Conservation (phyloP, 2,797 vertebrate species). For the Lophura swinhoii region DNA sequence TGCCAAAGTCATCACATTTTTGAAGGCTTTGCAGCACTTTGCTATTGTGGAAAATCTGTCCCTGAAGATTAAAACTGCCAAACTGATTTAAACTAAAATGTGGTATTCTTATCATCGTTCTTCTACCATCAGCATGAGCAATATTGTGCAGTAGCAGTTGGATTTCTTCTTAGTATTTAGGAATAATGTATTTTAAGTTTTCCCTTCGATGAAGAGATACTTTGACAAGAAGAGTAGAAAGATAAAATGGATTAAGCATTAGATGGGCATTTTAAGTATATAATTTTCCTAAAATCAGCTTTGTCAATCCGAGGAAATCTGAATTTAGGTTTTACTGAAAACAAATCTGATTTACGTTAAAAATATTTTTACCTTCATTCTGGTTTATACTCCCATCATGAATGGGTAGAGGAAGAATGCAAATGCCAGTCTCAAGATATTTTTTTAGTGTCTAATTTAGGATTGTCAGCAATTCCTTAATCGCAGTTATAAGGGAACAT, state of each 20-base stretch:
- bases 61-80: background rate
- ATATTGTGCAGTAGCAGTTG: background rate
- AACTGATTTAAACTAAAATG: background rate
- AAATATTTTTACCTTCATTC: slow-evolving; percentile 6
- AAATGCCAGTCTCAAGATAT: slow-evolving; percentile 30
- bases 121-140: background rate
- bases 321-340: slow-evolving; percentile 2
- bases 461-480: slow-evolving; percentile 7
- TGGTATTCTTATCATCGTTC: background rate
- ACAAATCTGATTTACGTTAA: slow-evolving; percentile 19
- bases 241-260: background rate
- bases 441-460: background rate
- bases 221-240: background rate
- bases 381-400: background rate
- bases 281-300: background rate
- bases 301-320: background rate
- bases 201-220: background rate
- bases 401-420: background rate
- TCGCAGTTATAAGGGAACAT: slow-evolving; percentile 8
- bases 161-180: background rate
- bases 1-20: slow-evolving; percentile 22
- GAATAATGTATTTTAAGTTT: background rate
- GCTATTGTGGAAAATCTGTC: background rate
- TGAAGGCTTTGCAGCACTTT: background rate
- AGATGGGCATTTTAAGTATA: background rate